Evolutionary conservation across 2,888 invertebrate species (phyloP).

Genomic region (Andrena trimmerana): DNA sequence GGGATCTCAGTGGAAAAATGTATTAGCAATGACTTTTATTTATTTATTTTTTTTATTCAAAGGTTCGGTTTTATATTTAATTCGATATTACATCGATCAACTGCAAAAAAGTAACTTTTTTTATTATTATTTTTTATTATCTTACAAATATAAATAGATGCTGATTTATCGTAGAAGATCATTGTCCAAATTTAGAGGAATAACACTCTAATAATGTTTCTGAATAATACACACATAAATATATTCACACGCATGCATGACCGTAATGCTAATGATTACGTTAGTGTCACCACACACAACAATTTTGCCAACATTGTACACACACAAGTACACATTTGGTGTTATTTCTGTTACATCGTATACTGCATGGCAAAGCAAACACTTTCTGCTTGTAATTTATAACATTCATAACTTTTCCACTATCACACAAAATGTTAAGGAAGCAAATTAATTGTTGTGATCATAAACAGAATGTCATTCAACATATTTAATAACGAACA

Average conservation of each 20-base stretch:
- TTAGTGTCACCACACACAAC: not conserved
- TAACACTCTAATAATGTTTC: not conserved
- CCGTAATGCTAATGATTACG: slow-evolving; percentile 17
- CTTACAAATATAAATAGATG: not conserved
- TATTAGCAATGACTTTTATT: not conserved
- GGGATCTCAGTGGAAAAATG: not conserved
- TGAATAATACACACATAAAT: slow-evolving; percentile 8
- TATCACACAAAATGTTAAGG: not conserved
- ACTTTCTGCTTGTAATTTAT: slow-evolving; percentile 3
- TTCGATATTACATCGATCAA: not conserved
- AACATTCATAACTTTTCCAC: not conserved
- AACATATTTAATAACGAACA: not conserved
- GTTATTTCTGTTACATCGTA: slow-evolving; percentile 3
- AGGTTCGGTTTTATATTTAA: not conserved
- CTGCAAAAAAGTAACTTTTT: not conserved
- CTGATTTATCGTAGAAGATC: not conserved
- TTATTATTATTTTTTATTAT: slow-evolving; percentile 6
- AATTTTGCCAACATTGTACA: not conserved
- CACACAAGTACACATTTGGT: slow-evolving; percentile 3
- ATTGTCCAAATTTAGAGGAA: not conserved
- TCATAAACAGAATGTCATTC: not conserved
- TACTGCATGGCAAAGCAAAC: slow-evolving; percentile 39
- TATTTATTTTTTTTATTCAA: not conserved
- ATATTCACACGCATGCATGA: slow-evolving; percentile 29
- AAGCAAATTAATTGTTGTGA: not conserved